Percentiles rank a stretch among this genome's conserved stretches.
phyloP scores from a whole-genome alignment of 2,797 vertebrate genomes.

The Telmatherina bonti region DNA sequence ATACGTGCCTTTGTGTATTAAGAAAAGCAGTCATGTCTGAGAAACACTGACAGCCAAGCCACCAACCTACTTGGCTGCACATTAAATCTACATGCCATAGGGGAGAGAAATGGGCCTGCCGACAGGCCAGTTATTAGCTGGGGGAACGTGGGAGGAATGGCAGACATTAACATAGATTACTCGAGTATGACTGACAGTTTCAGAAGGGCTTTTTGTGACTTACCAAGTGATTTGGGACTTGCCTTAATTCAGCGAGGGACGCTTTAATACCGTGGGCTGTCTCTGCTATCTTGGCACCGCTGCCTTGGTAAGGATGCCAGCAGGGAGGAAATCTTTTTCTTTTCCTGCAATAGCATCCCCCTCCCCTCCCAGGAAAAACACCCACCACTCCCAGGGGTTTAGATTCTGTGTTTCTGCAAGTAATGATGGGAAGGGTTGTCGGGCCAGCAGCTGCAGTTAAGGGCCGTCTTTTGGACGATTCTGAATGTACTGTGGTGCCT shows the following conservation, averaged over 20 bases:
- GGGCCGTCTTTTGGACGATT: conserved; percentile 8
- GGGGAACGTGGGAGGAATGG: conserved; percentile 77
- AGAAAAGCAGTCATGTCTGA: conserved; percentile 55
- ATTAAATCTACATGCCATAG: conserved; percentile 65
- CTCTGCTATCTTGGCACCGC: conserved; percentile 69
- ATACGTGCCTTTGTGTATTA: conserved; percentile 13
- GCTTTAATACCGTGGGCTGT: conserved; percentile 77
- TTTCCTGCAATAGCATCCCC: conserved; percentile 45
- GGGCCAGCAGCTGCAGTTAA: conserved; percentile 18
- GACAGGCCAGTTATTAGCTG: conserved; percentile 77
- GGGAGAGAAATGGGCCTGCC: conserved; percentile 58
- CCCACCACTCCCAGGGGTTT: conserved; percentile 34
- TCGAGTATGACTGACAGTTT: conserved; percentile 81
- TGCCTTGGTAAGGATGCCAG: conserved; percentile 66
- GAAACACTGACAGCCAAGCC: conserved; percentile 58
- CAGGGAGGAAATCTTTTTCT: conserved; percentile 49
- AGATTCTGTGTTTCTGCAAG: conserved; percentile 43
- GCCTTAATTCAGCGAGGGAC: conserved; percentile 76
- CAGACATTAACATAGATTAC: conserved; percentile 82
- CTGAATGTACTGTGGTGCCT: neutral
- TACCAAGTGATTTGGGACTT: conserved; percentile 78
- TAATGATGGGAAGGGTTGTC: conserved; percentile 54
- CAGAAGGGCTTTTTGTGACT: conserved; percentile 80
- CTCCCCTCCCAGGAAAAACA: conserved; percentile 30
- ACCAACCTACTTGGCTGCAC: conserved; percentile 65